These are phyloP conservation scores for Chelon labrosus DNA, from an alignment of 2,797 vertebrate species.

Conservation along the genomic window DNA sequence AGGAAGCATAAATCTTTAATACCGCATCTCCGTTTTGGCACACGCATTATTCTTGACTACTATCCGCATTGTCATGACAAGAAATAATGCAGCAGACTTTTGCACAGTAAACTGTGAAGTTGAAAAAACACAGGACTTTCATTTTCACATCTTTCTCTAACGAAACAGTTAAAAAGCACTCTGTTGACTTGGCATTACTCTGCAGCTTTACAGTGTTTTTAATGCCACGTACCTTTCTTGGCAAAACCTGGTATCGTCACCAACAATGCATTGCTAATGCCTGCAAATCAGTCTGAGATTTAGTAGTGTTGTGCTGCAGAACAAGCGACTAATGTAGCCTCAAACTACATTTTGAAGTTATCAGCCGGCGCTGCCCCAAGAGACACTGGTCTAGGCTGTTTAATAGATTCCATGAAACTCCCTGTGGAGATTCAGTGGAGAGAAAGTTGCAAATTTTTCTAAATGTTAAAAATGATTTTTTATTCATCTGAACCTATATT, in stretches of 20 bases:
- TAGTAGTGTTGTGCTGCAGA: background rate
- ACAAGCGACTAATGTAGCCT: background rate
- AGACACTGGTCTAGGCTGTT: background rate
- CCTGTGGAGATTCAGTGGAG: no score
- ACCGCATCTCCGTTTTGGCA: conserved; percentile 34
- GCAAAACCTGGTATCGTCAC: background rate
- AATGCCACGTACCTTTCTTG: background rate
- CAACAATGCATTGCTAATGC: background rate
- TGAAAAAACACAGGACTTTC: background rate
- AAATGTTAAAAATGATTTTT: no score
- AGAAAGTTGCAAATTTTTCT: no score
- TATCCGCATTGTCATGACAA: conserved; percentile 15
- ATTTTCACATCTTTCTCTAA: background rate
- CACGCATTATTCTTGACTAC: conserved; percentile 22
- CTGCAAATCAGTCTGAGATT: background rate
- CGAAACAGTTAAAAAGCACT: background rate
- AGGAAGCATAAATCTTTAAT: conserved; percentile 44
- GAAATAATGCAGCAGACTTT: conserved; percentile 16
- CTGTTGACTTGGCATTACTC: no score
- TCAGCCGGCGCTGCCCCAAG: background rate
- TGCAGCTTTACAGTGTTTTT: background rate
- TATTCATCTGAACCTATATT: no score
- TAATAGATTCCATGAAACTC: background rate
- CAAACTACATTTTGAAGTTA: background rate
- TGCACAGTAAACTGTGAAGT: background rate